A percentile compares a stretch with the other conserved stretches of the same genome.
phyloP scores from a whole-genome alignment of 2,113 vertebrate genomes.

The Cacatua alba region DNA sequence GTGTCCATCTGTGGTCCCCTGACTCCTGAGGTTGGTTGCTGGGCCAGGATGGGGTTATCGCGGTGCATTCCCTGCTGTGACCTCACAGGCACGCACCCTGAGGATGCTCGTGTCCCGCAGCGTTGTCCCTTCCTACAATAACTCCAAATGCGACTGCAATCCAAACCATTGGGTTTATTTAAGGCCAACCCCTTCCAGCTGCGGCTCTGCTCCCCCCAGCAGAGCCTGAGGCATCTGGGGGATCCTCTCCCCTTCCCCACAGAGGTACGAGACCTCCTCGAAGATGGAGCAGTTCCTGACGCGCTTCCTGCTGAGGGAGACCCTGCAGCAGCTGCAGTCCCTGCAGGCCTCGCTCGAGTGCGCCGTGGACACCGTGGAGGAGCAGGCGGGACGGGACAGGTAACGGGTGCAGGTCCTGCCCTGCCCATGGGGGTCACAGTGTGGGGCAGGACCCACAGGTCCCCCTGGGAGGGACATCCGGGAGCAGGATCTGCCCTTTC shows the following conservation, averaged over 20 bases:
- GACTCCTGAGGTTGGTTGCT: background rate
- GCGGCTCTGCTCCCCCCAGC: accelerated
- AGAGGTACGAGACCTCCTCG: constrained; percentile 92
- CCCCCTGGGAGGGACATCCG: background rate
- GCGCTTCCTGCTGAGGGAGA: constrained; percentile 93
- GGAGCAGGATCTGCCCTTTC: background rate
- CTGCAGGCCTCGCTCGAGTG: constrained; percentile 92
- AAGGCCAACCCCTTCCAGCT: background rate
- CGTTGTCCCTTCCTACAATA: background rate
- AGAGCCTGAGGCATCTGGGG: background rate
- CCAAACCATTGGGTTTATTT: accelerated
- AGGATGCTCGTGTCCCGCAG: background rate
- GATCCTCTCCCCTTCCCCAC: background rate
- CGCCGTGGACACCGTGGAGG: constrained; percentile 91
- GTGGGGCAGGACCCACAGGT: accelerated
- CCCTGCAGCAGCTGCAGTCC: constrained; percentile 90
- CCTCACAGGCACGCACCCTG: background rate
- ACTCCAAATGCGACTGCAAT: background rate
- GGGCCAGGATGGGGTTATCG: background rate
- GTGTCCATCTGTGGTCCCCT: background rate
- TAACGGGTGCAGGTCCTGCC: background rate
- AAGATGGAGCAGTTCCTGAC: constrained; percentile 96
- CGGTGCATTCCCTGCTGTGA: background rate
- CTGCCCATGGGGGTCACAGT: background rate
- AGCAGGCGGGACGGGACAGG: constrained; percentile 84